These are phyloP conservation scores for Pampusana beccarii DNA, from an alignment of 2,113 vertebrate species.

Conservation along the genomic window DNA sequence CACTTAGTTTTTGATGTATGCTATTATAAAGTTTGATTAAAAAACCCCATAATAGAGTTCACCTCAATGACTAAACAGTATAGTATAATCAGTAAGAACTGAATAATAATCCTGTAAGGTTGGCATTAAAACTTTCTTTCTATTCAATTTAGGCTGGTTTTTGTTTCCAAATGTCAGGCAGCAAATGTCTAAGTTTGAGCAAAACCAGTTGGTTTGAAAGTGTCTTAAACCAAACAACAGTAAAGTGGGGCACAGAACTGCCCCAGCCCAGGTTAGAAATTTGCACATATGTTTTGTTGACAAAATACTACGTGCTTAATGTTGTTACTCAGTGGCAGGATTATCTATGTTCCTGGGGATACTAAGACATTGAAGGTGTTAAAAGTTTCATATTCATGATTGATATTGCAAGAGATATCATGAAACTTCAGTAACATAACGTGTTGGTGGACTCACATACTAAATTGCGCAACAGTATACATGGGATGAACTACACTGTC, in stretches of 20 bases:
- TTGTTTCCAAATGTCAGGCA: conserved; percentile 80
- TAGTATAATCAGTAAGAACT: conserved; percentile 36
- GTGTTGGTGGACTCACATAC: not conserved
- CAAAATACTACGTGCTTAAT: conserved; percentile 21
- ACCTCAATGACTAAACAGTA: conserved; percentile 33
- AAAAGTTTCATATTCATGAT: not conserved
- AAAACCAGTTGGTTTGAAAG: conserved; percentile 50
- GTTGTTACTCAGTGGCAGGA: conserved; percentile 49
- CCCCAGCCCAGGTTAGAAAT: conserved; percentile 58
- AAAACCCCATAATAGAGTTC: not conserved
- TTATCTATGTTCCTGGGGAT: conserved; percentile 29
- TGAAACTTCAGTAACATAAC: conserved; percentile 3
- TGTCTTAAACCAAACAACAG: conserved; percentile 58
- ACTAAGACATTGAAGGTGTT: conserved; percentile 33
- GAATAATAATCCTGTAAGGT: conserved; percentile 71
- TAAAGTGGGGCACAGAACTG: conserved; percentile 65
- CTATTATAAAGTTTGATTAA: not conserved
- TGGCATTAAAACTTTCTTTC: conserved; percentile 87
- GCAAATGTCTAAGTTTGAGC: conserved; percentile 73
- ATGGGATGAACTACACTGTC: conserved; percentile 12
- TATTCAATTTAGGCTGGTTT: conserved; percentile 67
- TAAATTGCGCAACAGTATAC: conserved; percentile 23
- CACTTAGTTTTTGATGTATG: not conserved
- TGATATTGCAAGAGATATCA: conserved; percentile 4
- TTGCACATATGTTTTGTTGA: conserved; percentile 2